A percentile compares a stretch with the other conserved stretches of the same genome.
Evolutionary conservation across 2,888 invertebrate genomes (phyloP).

Genomic region (Eupithecia vulgata): DNA sequence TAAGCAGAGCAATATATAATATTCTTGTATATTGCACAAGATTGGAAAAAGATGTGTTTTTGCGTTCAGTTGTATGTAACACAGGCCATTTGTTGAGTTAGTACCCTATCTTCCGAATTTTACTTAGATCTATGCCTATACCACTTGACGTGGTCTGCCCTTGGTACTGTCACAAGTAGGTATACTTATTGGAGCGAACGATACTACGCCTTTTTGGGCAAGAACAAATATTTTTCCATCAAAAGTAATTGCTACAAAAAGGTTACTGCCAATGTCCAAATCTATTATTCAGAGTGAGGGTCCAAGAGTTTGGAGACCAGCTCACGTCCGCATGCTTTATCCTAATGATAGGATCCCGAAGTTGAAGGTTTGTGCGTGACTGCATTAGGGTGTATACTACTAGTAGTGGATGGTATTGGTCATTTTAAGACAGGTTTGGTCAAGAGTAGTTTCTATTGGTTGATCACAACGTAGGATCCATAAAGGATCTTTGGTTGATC

Average conservation of each 20-base stretch:
- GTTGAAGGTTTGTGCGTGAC: constrained; percentile 11
- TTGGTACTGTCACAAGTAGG: not conserved
- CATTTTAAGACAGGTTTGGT: not conserved
- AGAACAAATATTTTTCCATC: not conserved
- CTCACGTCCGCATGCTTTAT: constrained; percentile 36
- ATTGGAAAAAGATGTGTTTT: too few species aligned
- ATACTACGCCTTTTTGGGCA: not conserved
- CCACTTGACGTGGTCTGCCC: not conserved
- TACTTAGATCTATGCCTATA: too few species aligned
- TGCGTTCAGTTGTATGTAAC: too few species aligned
- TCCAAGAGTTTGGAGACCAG: constrained; percentile 25
- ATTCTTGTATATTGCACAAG: too few species aligned
- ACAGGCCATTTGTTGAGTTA: too few species aligned
- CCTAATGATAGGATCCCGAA: constrained; percentile 21
- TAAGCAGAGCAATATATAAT: too few species aligned
- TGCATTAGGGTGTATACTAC: not conserved
- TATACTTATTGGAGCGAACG: not conserved
- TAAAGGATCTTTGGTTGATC: too few species aligned
- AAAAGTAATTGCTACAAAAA: constrained; percentile 3
- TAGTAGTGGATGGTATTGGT: not conserved
- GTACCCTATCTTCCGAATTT: too few species aligned
- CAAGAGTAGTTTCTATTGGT: not conserved
- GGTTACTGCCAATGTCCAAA: constrained; percentile 3
- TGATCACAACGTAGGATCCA: too few species aligned
- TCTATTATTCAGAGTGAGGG: constrained; percentile 24